Evolutionary conservation across 2,888 invertebrate species (phyloP).

Genomic region (Aporophyla lueneburgensis): DNA sequence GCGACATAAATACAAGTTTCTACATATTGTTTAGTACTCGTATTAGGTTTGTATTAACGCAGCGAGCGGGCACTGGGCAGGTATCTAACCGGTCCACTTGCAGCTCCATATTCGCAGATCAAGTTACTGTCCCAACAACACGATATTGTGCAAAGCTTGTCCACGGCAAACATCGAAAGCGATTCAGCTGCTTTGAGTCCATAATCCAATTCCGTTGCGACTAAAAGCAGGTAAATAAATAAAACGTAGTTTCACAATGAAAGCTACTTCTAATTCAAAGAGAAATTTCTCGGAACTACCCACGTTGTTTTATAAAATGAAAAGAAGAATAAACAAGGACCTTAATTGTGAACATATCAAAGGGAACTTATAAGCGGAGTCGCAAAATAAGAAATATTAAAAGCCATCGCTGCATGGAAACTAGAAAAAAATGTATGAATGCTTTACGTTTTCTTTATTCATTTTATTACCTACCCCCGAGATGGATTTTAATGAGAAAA

Average conservation of each 20-base stretch:
- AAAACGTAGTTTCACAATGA: background rate
- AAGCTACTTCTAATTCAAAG: background rate
- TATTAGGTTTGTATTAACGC: constrained; percentile 1
- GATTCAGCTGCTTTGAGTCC: constrained; percentile 22
- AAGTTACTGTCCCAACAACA: constrained; percentile 48
- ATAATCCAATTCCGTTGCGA: constrained; percentile 12
- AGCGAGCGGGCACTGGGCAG: background rate
- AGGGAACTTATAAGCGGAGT: background rate
- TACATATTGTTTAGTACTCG: constrained; percentile 10
- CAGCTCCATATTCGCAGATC: constrained; percentile 59
- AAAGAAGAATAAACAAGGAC: background rate
- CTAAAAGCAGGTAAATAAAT: background rate
- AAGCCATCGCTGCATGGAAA: background rate
- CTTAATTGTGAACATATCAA: background rate
- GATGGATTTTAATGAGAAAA: constrained; percentile 15
- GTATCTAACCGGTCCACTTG: constrained; percentile 43
- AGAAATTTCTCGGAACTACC: background rate
- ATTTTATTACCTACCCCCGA: constrained; percentile 18
- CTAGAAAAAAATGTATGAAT: constrained; percentile 8
- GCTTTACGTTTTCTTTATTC: background rate
- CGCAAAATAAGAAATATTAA: background rate
- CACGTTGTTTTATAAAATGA: background rate
- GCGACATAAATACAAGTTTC: constrained; percentile 5
- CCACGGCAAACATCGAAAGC: constrained; percentile 35
- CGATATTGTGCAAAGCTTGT: constrained; percentile 49